A percentile compares a stretch with the other conserved stretches of the same genome.
phyloP scores from a whole-genome alignment of 2,113 vertebrate genomes.

The Trogon surrucura region DNA sequence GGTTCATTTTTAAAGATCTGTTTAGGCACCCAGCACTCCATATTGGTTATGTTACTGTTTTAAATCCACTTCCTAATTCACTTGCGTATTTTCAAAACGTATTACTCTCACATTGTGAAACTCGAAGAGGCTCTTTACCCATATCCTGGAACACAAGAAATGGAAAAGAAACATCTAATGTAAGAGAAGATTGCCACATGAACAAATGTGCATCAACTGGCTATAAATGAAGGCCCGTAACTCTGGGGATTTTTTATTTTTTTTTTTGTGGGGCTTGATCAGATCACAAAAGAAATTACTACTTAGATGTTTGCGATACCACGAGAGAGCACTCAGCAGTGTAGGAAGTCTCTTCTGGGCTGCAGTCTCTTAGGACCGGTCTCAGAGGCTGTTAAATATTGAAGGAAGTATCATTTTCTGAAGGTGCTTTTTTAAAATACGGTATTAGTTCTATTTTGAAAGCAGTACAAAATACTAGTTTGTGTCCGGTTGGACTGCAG shows the following conservation, averaged over 20 bases:
- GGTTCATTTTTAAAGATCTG: not conserved
- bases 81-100: not conserved
- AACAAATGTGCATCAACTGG: not conserved
- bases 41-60: not conserved
- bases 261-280: not conserved
- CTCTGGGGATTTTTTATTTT: no score
- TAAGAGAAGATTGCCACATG: not conserved
- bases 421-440: not conserved
- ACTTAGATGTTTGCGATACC: not conserved
- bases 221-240: not conserved
- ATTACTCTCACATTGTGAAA: not conserved
- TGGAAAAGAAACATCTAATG: not conserved
- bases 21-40: not conserved
- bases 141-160: not conserved
- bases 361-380: not conserved
- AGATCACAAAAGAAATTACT: not conserved
- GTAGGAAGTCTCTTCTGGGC: not conserved
- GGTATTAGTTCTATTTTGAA: not conserved
- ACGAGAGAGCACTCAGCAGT: fast-evolving
- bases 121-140: not conserved
- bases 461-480: not conserved
- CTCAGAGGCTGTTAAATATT: not conserved
- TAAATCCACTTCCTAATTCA: not conserved
- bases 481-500: not conserved
- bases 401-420: not conserved